These are phyloP conservation scores for Cirrhinus molitorella DNA, from an alignment of 2,797 vertebrate species.

Conservation along the genomic window DNA sequence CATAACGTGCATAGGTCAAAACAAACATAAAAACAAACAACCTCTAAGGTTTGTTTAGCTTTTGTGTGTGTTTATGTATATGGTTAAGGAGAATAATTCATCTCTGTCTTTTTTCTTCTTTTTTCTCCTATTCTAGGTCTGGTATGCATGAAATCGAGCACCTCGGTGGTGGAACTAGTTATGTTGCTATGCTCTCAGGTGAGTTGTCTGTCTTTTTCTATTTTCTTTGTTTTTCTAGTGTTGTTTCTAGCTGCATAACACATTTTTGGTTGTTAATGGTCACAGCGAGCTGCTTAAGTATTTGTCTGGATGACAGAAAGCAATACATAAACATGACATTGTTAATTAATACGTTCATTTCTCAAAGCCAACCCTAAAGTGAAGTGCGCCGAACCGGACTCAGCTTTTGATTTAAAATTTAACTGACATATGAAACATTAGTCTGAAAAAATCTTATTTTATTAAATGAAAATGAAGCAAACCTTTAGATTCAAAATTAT, in stretches of 20 bases:
- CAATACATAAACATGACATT: slow-evolving; percentile 6
- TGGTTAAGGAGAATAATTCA: not conserved
- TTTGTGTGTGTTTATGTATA: slow-evolving; percentile 15
- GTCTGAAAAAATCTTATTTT: no score
- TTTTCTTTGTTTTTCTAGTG: not conserved
- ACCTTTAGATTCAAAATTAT: no score
- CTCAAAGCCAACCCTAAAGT: not conserved
- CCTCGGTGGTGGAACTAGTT: slow-evolving; percentile 96
- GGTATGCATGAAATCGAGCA: slow-evolving; percentile 99
- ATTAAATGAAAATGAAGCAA: no score
- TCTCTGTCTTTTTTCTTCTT: slow-evolving; percentile 34
- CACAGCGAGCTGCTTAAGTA: not conserved
- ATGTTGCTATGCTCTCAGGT: slow-evolving; percentile 99
- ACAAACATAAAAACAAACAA: slow-evolving; percentile 20
- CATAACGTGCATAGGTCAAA: not conserved
- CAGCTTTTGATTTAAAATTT: not conserved
- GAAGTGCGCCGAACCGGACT: not conserved
- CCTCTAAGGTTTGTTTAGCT: not conserved
- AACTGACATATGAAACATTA: not conserved
- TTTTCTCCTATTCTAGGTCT: slow-evolving; percentile 81
- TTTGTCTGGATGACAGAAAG: slow-evolving; percentile 20
- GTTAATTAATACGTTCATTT: not conserved
- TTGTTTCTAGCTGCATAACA: slow-evolving; percentile 3
- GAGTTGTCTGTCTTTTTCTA: slow-evolving; percentile 60
- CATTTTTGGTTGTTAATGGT: not conserved